Conservation (phyloP, 2,113 vertebrate genomes). For the Chaetura pelagica region DNA sequence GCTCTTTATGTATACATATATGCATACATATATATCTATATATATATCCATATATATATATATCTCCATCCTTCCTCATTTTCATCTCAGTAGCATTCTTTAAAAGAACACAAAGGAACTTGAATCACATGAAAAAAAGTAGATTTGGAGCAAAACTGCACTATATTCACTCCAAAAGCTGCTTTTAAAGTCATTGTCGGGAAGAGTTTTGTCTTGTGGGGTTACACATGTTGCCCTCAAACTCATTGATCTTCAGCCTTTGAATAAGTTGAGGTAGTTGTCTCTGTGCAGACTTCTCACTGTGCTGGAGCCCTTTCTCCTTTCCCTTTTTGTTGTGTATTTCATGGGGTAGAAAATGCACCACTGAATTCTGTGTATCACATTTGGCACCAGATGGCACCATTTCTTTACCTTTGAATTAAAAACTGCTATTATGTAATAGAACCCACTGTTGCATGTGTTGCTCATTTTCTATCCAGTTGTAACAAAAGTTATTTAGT, state of each 20-base stretch:
- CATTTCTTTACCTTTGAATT: not conserved
- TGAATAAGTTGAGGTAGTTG: rapidly evolving
- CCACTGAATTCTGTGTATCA: not conserved
- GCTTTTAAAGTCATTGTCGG: not conserved
- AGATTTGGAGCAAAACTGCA: not conserved
- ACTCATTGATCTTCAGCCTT: not conserved
- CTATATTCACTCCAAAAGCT: not conserved
- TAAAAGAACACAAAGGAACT: not conserved
- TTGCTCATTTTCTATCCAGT: not conserved
- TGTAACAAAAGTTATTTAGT: not conserved
- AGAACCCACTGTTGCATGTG: not conserved
- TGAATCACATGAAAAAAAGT: not conserved
- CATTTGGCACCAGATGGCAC: slow-evolving; percentile 41
- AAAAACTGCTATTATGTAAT: not conserved
- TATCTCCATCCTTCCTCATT: not conserved
- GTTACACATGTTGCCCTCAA: not conserved
- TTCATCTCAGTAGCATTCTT: not conserved
- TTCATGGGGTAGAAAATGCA: not conserved
- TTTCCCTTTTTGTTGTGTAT: not conserved
- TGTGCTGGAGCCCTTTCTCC: not conserved
- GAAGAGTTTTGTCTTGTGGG: not conserved
- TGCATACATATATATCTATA: too few relatives aligned
- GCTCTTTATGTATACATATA: not conserved
- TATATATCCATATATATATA: not conserved
- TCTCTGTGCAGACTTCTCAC: not conserved